Evolutionary conservation across 2,797 vertebrate species (phyloP).

Genomic region (Sparidentex hasta): DNA sequence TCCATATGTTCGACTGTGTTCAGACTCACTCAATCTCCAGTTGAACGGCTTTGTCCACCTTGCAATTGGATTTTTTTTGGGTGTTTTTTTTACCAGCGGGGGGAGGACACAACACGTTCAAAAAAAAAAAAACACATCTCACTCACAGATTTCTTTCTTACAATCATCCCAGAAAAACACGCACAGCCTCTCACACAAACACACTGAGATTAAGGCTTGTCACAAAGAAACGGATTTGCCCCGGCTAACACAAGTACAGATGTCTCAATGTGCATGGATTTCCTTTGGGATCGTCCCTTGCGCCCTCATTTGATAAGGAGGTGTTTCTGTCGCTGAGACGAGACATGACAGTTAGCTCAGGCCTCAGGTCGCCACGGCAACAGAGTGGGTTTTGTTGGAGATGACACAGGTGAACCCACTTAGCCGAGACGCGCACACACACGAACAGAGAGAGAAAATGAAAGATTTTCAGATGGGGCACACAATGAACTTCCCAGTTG

Average conservation of each 20-base stretch:
- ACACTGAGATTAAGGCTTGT: constrained; percentile 82
- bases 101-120: constrained; percentile 60
- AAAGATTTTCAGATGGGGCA: constrained; percentile 28
- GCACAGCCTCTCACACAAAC: constrained; percentile 32
- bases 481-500: constrained; percentile 9
- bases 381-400: constrained; percentile 29
- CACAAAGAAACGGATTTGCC: constrained; percentile 81
- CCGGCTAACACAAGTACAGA: constrained; percentile 80
- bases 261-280: constrained; percentile 80
- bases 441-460: constrained; percentile 18
- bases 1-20: constrained; percentile 80
- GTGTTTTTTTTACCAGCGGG: constrained; percentile 33
- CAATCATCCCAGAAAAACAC: constrained; percentile 69
- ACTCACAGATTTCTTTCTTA: constrained; percentile 70
- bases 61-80: constrained; percentile 68
- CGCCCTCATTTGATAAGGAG: constrained; percentile 74
- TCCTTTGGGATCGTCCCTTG: constrained; percentile 76
- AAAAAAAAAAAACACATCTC: constrained; percentile 67
- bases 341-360: constrained; percentile 45
- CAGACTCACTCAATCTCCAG: constrained; percentile 70
- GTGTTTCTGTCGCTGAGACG: constrained; percentile 55
- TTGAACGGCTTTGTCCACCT: constrained; percentile 79
- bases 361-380: constrained; percentile 61
- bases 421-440: background rate
- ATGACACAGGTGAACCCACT: constrained; percentile 40